These are phyloP conservation scores for Willisornis vidua DNA, from an alignment of 2,113 vertebrate genomes.

Conservation along the genomic window DNA sequence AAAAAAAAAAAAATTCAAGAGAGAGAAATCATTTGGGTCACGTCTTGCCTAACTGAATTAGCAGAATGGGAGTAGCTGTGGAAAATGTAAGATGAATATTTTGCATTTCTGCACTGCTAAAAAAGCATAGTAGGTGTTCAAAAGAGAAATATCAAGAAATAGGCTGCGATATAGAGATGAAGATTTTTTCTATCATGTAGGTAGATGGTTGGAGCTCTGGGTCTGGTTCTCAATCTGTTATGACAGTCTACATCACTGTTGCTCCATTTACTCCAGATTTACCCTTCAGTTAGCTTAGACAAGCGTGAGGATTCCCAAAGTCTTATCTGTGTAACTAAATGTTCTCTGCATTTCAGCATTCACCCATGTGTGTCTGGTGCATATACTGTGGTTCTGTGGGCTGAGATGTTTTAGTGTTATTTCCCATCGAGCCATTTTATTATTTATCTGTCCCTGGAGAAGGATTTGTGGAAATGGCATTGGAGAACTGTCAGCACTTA, in stretches of 20 bases:
- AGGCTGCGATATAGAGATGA: background rate
- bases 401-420: slow-evolving; percentile 8
- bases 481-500: slow-evolving; percentile 44
- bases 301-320: slow-evolving; percentile 16
- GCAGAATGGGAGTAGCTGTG: background rate
- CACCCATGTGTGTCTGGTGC: slow-evolving; percentile 25
- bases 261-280: slow-evolving; percentile 47
- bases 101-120: fast-evolving
- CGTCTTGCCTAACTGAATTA: background rate
- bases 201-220: background rate
- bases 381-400: slow-evolving; percentile 14
- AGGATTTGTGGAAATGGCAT: slow-evolving; percentile 37
- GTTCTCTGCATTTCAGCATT: slow-evolving; percentile 38
- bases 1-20: background rate
- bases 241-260: slow-evolving; percentile 33
- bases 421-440: slow-evolving; percentile 23
- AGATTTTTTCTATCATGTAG: background rate
- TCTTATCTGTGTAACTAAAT: slow-evolving; percentile 24
- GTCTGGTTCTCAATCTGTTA: slow-evolving; percentile 25
- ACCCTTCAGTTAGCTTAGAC: background rate
- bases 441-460: slow-evolving; percentile 50
- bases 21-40: background rate
- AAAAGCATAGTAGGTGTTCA: background rate
- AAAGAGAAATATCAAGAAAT: slow-evolving; percentile 3
- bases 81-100: background rate